phyloP scores from a whole-genome alignment of 2,888 invertebrate species.

The Limnephilus lunatus region DNA sequence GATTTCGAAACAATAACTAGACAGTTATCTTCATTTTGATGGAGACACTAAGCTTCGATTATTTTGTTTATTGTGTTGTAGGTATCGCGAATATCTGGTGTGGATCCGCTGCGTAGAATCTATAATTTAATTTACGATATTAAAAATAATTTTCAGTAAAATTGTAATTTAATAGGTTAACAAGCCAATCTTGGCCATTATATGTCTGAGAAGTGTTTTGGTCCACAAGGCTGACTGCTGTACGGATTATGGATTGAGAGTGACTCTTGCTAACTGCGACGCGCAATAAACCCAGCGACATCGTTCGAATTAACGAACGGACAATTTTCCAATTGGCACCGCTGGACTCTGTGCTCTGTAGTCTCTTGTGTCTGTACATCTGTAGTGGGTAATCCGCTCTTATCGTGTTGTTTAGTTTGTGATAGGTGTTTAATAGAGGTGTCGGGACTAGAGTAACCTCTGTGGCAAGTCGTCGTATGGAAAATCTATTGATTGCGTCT shows the following conservation, averaged over 20 bases:
- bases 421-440: background rate
- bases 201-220: background rate
- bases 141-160: too few species aligned
- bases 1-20: too few species aligned
- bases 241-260: background rate
- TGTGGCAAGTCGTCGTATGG: background rate
- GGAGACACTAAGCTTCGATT: too few species aligned
- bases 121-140: too few species aligned
- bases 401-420: background rate
- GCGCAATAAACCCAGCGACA: constrained; percentile 26
- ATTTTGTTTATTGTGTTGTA: too few species aligned
- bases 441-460: background rate
- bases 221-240: background rate
- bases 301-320: background rate
- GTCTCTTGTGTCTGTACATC: background rate
- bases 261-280: background rate
- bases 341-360: background rate
- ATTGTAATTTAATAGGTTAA: background rate
- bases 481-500: too few species aligned
- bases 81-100: too few species aligned
- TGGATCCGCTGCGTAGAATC: too few species aligned
- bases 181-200: background rate
- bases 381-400: background rate
- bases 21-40: too few species aligned
- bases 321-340: constrained; percentile 36